Evolutionary conservation across 1,140 invertebrate species (phyloP), one percentile per base, ranked within the genome.

Genomic region (Eubasilissa regina): DNA sequence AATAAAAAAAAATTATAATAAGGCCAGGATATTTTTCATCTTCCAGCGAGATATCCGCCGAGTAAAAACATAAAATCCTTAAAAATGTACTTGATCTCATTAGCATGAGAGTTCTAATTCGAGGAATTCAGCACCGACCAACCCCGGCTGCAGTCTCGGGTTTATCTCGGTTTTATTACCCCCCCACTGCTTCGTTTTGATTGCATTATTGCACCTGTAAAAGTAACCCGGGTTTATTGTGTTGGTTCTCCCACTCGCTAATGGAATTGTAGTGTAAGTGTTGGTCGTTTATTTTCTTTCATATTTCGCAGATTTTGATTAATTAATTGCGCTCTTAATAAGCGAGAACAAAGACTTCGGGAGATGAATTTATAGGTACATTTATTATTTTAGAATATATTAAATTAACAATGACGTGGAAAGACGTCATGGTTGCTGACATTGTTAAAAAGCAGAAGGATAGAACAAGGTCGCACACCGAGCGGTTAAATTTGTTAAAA

Each of bases 161-260:
- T 78, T 70, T 78, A 78, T 78, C 66, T 78, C 48, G 44, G 35
- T 78, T 78, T 78, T 70, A 70, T 70, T 68, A 44, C 45, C 51
- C 47, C 45, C 51, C 21, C 55, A 17, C 55, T 62, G 77, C 44
- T 72, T 51, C 51, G 58, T 51, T 78, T 78, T 78, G 77, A 78
- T 78, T 78, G 77, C 68, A 78, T 78, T 78, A 78, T 78, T 73
- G 77, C 77, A 78, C 77, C 77, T 78, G 77, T 78, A 74, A 78
- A 78, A 73, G 68, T 58, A 73, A 73, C 35, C 44, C 21, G 60
- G 15, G 19, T 64, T 75, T 53, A 77, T 51, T 66, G 21, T 62
- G 55, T 64, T 62, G 60, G 43, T 66, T 64, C 44, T 77, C 60
- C 60, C 47, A 13, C 60, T 25, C 13, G 75, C 58, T 77, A 77